phyloP scores from a whole-genome alignment of 2,888 invertebrate genomes.

The Agriotes lineatus region DNA sequence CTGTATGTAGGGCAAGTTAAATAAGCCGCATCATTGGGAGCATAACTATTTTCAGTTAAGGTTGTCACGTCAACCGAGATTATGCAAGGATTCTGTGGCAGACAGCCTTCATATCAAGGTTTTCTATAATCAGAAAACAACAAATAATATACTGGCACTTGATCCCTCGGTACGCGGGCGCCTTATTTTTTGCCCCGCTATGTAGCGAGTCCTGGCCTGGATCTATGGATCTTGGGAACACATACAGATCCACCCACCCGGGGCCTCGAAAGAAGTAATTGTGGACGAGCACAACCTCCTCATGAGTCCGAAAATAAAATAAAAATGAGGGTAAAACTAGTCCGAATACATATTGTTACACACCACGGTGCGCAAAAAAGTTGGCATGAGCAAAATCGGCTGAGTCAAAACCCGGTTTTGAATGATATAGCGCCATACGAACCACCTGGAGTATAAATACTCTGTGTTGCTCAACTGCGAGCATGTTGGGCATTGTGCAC shows the following conservation, averaged over 20 bases:
- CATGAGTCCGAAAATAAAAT: slow-evolving; percentile 32
- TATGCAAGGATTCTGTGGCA: slow-evolving; percentile 7
- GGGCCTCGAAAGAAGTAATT: slow-evolving; percentile 14
- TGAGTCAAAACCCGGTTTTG: slow-evolving; percentile 30
- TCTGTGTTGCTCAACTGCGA: slow-evolving; percentile 20
- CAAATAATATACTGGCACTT: background rate
- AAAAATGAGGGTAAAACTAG: slow-evolving; percentile 39
- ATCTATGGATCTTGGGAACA: no score
- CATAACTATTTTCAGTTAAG: slow-evolving; percentile 13
- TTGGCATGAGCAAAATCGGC: slow-evolving; percentile 29
- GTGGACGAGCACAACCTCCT: slow-evolving; percentile 16
- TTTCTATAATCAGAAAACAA: slow-evolving; percentile 24
- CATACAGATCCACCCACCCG: background rate
- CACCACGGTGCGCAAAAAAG: slow-evolving; percentile 34
- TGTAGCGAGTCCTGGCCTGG: background rate
- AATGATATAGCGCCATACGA: slow-evolving; percentile 34
- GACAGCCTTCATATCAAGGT: slow-evolving; percentile 24
- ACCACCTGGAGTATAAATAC: slow-evolving; percentile 31
- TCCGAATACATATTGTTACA: slow-evolving; percentile 18
- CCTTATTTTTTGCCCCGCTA: background rate
- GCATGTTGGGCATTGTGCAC: slow-evolving; percentile 26
- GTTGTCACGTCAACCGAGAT: slow-evolving; percentile 6
- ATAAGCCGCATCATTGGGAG: background rate
- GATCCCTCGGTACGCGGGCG: background rate
- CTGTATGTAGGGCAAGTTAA: slow-evolving; percentile 4